Percentiles rank a stretch among this genome's conserved stretches.
phyloP scores from a whole-genome alignment of 2,113 vertebrate species.

The Rhinogobius similis region DNA sequence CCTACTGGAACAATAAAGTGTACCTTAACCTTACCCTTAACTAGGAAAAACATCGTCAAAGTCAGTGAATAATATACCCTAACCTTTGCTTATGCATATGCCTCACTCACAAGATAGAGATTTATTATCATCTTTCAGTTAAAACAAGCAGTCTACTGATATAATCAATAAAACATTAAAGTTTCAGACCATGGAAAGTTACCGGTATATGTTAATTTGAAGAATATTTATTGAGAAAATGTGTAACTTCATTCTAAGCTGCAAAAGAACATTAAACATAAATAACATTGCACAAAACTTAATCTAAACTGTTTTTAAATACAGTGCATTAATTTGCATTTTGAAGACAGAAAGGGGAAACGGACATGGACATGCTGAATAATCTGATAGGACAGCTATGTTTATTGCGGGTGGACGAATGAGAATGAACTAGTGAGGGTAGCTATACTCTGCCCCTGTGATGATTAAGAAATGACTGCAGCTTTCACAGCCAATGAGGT shows the following conservation, averaged over 20 bases:
- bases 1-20: too few relatives aligned
- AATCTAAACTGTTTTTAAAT: too few relatives aligned
- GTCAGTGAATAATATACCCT: slow-evolving; percentile 64
- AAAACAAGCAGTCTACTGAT: not conserved
- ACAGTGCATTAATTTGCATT: too few relatives aligned
- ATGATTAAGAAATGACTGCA: slow-evolving; percentile 53
- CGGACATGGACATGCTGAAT: slow-evolving; percentile 77
- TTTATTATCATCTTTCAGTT: not conserved
- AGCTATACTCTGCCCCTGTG: slow-evolving; percentile 43
- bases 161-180: not conserved
- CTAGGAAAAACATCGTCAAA: slow-evolving; percentile 69
- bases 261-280: too few relatives aligned
- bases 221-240: too few relatives aligned
- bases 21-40: too few relatives aligned
- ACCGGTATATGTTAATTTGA: too few relatives aligned
- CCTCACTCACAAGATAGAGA: not conserved
- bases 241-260: too few relatives aligned
- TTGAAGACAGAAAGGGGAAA: too few relatives aligned
- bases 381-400: slow-evolving; percentile 56
- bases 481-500: slow-evolving; percentile 47
- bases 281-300: too few relatives aligned
- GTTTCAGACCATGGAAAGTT: too few relatives aligned
- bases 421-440: slow-evolving; percentile 38
- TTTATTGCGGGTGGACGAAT: slow-evolving; percentile 38
- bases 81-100: slow-evolving; percentile 4